Conservation (phyloP, 2,113 vertebrate species). For the Emydocephalus ijimae region DNA sequence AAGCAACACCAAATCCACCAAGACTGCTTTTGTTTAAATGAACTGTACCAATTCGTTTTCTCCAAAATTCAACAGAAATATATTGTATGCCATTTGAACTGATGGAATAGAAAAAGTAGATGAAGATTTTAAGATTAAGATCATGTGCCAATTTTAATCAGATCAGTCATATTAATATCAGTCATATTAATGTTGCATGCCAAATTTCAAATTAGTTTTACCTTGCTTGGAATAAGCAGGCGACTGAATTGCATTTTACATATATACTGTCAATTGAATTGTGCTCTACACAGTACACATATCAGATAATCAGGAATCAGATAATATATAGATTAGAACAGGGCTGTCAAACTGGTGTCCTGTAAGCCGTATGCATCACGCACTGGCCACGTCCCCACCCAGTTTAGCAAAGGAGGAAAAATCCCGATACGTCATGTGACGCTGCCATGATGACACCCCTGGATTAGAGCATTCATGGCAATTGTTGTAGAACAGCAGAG, state of each 20-base stretch:
- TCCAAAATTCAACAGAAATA: not conserved
- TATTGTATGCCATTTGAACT: not conserved
- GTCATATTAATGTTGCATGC: not conserved
- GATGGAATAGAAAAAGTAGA: not conserved
- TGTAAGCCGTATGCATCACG: too few species aligned
- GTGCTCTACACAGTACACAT: too few species aligned
- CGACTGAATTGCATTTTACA: not conserved
- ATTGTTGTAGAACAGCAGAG: not conserved
- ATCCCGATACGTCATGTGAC: too few species aligned
- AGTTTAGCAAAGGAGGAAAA: too few species aligned
- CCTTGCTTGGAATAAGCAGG: not conserved
- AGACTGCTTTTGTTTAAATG: not conserved
- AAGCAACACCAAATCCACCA: not conserved
- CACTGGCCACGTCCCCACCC: too few species aligned
- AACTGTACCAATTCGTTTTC: not conserved
- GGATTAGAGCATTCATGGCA: not conserved
- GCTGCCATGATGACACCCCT: too few species aligned
- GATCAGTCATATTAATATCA: not conserved
- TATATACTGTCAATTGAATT: too few species aligned
- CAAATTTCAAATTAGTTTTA: not conserved
- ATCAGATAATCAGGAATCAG: not conserved
- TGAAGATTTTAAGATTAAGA: not conserved
- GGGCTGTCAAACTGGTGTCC: too few species aligned
- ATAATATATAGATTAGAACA: not conserved
- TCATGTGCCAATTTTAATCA: not conserved